Conservation (phyloP, 2,113 vertebrate genomes). For the Myanophis thanlyinensis region DNA sequence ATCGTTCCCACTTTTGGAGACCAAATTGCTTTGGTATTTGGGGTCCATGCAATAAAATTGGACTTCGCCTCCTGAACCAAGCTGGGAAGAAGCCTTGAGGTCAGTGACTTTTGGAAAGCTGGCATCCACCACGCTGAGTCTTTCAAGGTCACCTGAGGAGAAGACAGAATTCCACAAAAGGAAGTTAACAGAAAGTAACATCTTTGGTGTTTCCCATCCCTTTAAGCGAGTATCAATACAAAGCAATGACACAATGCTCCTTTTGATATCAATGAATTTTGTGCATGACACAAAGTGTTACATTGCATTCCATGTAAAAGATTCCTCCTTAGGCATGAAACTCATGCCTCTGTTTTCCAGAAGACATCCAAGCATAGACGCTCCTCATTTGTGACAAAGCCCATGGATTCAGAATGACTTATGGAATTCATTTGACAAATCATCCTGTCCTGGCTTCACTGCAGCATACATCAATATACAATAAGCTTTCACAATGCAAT, state of each 20-base stretch:
- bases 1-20: conserved; percentile 81
- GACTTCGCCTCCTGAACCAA: conserved; percentile 45
- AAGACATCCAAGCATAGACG: neutral
- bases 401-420: neutral
- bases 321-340: neutral
- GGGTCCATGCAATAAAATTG: conserved; percentile 66
- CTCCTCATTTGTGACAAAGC: neutral
- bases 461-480: neutral
- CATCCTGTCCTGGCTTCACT: neutral
- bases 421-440: neutral
- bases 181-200: conserved; percentile 11
- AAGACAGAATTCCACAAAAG: conserved; percentile 25
- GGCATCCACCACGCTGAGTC: conserved; percentile 59
- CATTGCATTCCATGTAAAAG: neutral
- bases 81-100: conserved; percentile 39
- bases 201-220: neutral
- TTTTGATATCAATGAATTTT: neutral
- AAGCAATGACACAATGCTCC: neutral
- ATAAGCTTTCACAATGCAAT: neutral
- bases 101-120: conserved; percentile 67
- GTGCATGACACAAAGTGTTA: neutral
- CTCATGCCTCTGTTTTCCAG: neutral
- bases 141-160: conserved; percentile 85
- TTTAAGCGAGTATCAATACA: neutral
- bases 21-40: conserved; percentile 83